phyloP scores from a whole-genome alignment of 1,140 invertebrate species.

The Drosophila pseudoobscura region DNA sequence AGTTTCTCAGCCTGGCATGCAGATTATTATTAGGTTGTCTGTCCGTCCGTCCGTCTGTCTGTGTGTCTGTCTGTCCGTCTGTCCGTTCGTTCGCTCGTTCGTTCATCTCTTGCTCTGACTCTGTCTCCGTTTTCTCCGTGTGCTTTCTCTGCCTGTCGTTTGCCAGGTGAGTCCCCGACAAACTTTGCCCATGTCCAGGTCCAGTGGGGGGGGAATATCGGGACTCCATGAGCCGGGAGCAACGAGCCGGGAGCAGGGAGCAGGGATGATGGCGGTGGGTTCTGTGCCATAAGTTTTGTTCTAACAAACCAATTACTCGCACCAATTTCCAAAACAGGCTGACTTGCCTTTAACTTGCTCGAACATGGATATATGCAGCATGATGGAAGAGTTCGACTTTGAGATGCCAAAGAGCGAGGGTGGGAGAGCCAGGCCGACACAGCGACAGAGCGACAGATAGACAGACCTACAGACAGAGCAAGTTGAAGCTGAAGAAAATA shows the following conservation, averaged over 20 bases:
- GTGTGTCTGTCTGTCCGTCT: constrained; percentile 4
- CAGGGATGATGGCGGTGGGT: not conserved
- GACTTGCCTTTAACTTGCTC: constrained; percentile 53
- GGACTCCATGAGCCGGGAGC: no score
- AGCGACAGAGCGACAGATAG: constrained; percentile 16
- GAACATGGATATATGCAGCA: constrained; percentile 29
- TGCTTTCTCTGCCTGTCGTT: constrained; percentile 5
- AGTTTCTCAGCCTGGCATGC: constrained; percentile 70
- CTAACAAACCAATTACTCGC: constrained; percentile 80
- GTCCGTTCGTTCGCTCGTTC: constrained; percentile 30
- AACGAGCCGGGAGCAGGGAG: not conserved
- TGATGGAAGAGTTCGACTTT: constrained; percentile 80
- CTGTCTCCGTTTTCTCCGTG: not conserved
- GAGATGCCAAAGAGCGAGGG: constrained; percentile 35
- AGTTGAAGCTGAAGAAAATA: constrained; percentile 65
- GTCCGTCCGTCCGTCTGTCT: constrained; percentile 14
- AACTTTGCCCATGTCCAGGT: constrained; percentile 73
- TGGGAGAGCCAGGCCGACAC: constrained; percentile 7
- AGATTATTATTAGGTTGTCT: constrained; percentile 80
- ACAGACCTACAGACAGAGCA: constrained; percentile 9
- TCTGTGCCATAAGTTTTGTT: constrained; percentile 72
- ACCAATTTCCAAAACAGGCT: constrained; percentile 74
- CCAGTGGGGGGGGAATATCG: constrained; percentile 43
- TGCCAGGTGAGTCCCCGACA: constrained; percentile 50
- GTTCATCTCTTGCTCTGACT: constrained; percentile 33